phyloP scores from a whole-genome alignment of 2,888 invertebrate species.

The Nomada fucata region DNA sequence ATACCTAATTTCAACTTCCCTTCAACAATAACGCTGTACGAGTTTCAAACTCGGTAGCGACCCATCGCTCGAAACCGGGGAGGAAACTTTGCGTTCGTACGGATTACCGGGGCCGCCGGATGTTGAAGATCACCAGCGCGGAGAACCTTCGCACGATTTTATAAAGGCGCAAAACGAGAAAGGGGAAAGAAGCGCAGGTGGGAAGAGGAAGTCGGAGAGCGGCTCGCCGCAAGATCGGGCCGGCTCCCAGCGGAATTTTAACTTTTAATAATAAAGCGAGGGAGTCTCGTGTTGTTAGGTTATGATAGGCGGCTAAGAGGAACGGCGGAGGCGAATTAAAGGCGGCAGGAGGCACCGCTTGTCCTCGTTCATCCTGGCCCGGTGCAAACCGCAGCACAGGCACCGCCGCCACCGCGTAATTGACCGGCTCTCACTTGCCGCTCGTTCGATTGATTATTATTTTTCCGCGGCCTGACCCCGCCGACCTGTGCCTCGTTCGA shows the following conservation, averaged over 20 bases:
- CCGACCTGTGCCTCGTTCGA: conserved; percentile 55
- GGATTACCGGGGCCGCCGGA: conserved; percentile 19
- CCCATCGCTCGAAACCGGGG: conserved; percentile 36
- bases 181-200: conserved; percentile 20
- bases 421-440: conserved; percentile 76
- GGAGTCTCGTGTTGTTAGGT: conserved; percentile 80
- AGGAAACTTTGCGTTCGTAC: conserved; percentile 1
- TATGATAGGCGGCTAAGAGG: conserved; percentile 69
- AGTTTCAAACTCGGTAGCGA: not conserved
- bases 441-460: conserved; percentile 78
- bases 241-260: conserved; percentile 79
- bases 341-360: conserved; percentile 58
- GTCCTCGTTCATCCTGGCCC: conserved; percentile 44
- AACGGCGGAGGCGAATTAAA: conserved; percentile 68
- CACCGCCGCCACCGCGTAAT: conserved; percentile 82
- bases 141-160: conserved; percentile 71
- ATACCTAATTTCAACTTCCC: not conserved
- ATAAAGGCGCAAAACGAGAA: conserved; percentile 33
- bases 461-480: conserved; percentile 71
- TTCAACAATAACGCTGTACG: not conserved
- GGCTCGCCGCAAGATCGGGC: conserved; percentile 72
- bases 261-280: conserved; percentile 83
- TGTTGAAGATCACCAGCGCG: conserved; percentile 35
- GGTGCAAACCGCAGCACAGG: conserved; percentile 81
- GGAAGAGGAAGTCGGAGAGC: conserved; percentile 35